Base-by-base conservation (phyloP, 2,113 vertebrate species). In the Platanista minor region DNA sequence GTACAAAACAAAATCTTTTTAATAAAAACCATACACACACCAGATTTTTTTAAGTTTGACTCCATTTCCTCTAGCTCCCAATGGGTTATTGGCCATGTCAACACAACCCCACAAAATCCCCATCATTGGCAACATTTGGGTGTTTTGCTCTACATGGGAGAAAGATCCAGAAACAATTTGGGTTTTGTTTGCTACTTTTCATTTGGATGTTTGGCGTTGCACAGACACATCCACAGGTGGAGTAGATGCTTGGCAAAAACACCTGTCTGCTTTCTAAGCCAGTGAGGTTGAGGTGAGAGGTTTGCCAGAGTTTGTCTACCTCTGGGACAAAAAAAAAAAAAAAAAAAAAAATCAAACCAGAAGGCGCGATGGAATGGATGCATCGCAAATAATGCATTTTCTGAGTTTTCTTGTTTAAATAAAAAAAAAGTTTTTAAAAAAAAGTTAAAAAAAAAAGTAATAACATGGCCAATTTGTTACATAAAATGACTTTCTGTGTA, bases 381-480 rank as follows among this genome's bases (percentile, higher is more conserved):
- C 98, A 98, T 99, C 97, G 87, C 98, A 98, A 98, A 98, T 97
- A 98, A 97, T 97, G 97, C 98, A 98, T 99, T 99, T 98, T 99
- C 98, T 98, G 96, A 87, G 97, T 99, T 98, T 98, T 98, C 98
- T 99, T 98, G 97, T 98, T 99, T 98, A 94, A 98, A 97, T 49
- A 52, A 52, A 52, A 17, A 98, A 97, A 90, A 96, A 64, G 85
- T 98, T 99, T 99, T 98, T 88, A 92, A 97, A 98, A 94, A 98
- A 98, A 96, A 67, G 57, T 92, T 96, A 86, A 98, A 98, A 97
- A 98, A 98, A 96, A 92, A 81, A 52, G 96, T 98, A 98, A 98
- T 97, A 98, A 99, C 98, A 98, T 98, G 99, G 99, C 98, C 99
- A 99, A 99, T 99, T 99, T 99, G 98, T 99, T 99, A 99, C 98